Base-by-base conservation (phyloP, 2,113 vertebrate genomes). In the Melanocharis versteri region DNA sequence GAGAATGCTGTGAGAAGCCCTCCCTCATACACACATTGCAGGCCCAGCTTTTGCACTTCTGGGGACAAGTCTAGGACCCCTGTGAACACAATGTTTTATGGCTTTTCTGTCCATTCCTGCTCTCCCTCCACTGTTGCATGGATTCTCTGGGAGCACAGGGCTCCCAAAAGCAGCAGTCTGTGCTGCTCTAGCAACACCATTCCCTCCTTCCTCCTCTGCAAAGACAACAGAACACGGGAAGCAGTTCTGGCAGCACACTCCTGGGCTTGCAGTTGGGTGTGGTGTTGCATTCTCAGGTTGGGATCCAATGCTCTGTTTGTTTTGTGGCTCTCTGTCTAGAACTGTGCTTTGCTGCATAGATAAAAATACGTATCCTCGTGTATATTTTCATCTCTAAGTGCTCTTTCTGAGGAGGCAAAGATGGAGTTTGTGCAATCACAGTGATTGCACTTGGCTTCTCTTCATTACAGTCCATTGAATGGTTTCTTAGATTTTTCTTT, bases 381-480 rank as follows among this genome's bases (percentile, higher is more conserved):
- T 72, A 7, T 60, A 57, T 89, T 87, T 97, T 90, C 64, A 68
- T 75, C 61, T 77, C 13, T 26, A 86, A 88, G 30, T 77, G 70
- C 19, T 85, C 50, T 18, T 90, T 72, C 54, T 75, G 85, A 50
- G 72, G 62, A 83, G 71, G 28, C 47, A 88, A 81, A 72, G 78
- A 86, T 69, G 65, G 56, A 83, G 72, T 78, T 69, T 80, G 65
- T 92, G 86, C 56, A 93, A 81, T 92, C 75, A 73, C 60, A 62
- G 50, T 88, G 82, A 95, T 92, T 95, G 83, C 86, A 61, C 57
- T 84, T 86, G 76, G 88, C 56, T 75, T 48, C 16, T 93, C 65
- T 94, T 97, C 90, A 75, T 94, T 92, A 64, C 33, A 85, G 44
- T 73, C 39, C 57, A 81, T 89, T 81, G 88, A 94, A 40, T 28